Percentiles rank a stretch among this genome's conserved stretches.
Conservation (phyloP, 2,113 vertebrate species). For the Rhinopomastus cyanomelas region DNA sequence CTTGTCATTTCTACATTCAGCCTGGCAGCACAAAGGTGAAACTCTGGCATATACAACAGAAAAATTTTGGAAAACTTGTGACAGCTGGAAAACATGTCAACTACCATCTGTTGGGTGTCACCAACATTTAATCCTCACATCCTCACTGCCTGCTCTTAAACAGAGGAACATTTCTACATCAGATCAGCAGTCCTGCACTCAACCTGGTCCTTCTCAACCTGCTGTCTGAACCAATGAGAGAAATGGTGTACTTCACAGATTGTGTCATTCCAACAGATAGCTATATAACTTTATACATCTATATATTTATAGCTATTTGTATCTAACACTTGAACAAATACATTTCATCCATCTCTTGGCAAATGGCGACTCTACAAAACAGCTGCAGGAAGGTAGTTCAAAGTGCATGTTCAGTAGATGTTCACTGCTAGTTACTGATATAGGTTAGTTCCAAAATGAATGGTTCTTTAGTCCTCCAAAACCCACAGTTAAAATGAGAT, state of each 20-base stretch:
- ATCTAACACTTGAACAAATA: background rate
- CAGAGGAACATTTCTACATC: background rate
- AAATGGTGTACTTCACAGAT: background rate
- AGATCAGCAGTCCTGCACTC: background rate
- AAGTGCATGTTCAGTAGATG: background rate
- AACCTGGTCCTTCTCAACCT: background rate
- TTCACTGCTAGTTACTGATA: background rate
- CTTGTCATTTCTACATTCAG: background rate
- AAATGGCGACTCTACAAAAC: background rate
- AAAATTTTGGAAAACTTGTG: background rate
- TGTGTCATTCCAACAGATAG: background rate
- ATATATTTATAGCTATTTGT: too few relatives aligned
- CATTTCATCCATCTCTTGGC: background rate
- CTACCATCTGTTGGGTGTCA: background rate
- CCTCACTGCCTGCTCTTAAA: background rate
- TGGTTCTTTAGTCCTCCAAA: background rate
- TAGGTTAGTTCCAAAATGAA: background rate
- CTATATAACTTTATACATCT: too few relatives aligned
- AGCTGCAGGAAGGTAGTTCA: background rate
- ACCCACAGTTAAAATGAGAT: background rate
- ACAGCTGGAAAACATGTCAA: background rate
- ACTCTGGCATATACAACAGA: background rate
- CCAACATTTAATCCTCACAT: background rate
- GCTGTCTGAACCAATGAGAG: background rate
- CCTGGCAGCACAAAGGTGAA: conserved; percentile 30